These are phyloP conservation scores for Adineta ricciae DNA, from an alignment of 2,888 invertebrate species.

Conservation along the genomic window DNA sequence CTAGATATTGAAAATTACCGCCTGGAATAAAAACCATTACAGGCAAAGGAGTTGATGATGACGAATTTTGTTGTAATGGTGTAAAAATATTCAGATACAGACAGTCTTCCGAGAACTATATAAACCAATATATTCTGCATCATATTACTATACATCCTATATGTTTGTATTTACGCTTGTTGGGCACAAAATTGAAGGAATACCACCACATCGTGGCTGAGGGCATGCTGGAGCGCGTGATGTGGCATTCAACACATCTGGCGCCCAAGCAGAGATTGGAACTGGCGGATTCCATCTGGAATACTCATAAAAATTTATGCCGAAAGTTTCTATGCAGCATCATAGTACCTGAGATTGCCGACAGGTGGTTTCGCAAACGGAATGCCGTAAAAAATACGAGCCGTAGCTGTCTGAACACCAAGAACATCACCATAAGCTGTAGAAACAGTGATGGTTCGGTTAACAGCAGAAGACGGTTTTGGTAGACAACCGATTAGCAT, in stretches of 20 bases:
- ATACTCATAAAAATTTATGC: neutral
- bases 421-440: neutral
- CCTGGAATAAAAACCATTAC: conserved; percentile 47
- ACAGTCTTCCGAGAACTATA: conserved; percentile 36
- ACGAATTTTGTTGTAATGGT: conserved; percentile 33
- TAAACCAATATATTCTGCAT: too few relatives aligned
- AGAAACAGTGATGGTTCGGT: neutral
- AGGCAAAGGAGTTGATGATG: conserved; percentile 35
- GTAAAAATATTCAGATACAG: conserved; percentile 37
- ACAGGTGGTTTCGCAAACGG: neutral
- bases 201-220: conserved; percentile 38
- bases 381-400: conserved; percentile 3
- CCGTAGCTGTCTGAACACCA: neutral
- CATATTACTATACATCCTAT: too few relatives aligned
- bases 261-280: conserved; percentile 37
- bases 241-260: conserved; percentile 37
- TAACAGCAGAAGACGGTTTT: neutral
- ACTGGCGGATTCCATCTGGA: conserved; percentile 37
- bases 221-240: conserved; percentile 40
- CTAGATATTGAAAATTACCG: conserved; percentile 42
- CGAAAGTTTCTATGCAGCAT: too few relatives aligned
- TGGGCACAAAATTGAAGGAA: neutral
- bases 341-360: neutral
- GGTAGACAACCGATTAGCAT: neutral
- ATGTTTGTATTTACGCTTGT: neutral